A percentile compares a stretch with the other conserved stretches of the same genome.
phyloP scores from a whole-genome alignment of 2,113 vertebrate species.

The Cebus imitator region DNA sequence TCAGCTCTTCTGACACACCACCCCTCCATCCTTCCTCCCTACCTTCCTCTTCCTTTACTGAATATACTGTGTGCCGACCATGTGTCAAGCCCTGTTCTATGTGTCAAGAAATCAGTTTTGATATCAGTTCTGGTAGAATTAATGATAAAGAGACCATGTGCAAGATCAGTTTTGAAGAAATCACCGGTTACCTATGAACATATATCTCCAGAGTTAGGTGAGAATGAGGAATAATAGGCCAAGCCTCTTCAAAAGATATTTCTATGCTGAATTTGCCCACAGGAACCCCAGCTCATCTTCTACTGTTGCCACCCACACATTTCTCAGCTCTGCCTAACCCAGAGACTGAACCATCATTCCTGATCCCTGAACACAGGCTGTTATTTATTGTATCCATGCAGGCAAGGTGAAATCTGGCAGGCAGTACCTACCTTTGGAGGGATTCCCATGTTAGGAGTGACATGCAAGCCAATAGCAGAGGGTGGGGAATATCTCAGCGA shows the following conservation, averaged over 20 bases:
- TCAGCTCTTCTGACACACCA: neutral
- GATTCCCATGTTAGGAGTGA: neutral
- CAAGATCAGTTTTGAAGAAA: neutral
- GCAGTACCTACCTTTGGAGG: neutral
- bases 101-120: neutral
- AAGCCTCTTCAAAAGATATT: neutral
- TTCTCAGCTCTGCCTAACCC: constrained; percentile 44
- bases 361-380: neutral
- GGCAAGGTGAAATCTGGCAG: neutral
- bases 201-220: neutral
- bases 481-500: neutral
- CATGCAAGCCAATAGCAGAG: neutral
- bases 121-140: neutral
- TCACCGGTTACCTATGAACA: neutral
- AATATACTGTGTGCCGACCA: neutral
- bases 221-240: neutral
- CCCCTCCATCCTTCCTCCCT: neutral
- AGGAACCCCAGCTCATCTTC: neutral
- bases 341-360: neutral
- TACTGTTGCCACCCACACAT: neutral
- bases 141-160: neutral
- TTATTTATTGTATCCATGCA: neutral
- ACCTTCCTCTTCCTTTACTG: neutral
- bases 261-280: neutral
- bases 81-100: no score